Base-by-base conservation (phyloP, 2,113 vertebrate species). In the Nothoprocta pentlandii region DNA sequence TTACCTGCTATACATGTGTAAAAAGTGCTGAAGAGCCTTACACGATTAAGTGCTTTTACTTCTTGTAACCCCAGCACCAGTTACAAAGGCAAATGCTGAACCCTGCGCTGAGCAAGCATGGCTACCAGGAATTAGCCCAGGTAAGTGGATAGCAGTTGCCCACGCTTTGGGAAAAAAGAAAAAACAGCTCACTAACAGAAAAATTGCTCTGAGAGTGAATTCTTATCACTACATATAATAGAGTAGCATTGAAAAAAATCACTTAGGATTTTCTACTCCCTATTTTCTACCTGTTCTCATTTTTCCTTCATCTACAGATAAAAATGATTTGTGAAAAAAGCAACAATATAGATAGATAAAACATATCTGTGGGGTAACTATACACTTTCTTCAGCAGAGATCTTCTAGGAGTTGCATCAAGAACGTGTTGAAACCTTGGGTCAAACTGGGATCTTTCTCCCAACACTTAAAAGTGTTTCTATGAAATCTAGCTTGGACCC, bases 41-140 rank as follows among this genome's bases (percentile, higher is more conserved):
- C 0, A 32, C 3, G 7, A 4, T 28, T 3, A 1, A 6, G 42
- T 8, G n/a, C 42, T 7, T 49, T 42, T 68, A 59, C 14, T 34
- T 36, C 58, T 64, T 39, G 14, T 14, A 53, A 6, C 10, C 21
- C 0, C 0, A 7, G 44, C 6, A 16, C 4, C 12, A 46, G 30
- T 58, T 58, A 58, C 28, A 30, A 17, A 17, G 28, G 28, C 30
- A 79, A 86, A 63, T 30, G n/a, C 58, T 85, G 59, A 75, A 34
- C 41, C 28, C 10, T 58, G 39, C n/a, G 53, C n/a, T 70, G 20
- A 21, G 9, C 16, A 54, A 41, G 56, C 56, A 63, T 30, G 67
- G 20, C 46, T 63, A 56, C 54, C 5, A 30, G 54, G 54, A 30
- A 16, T 32, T 30, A 79, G 42, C 26, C 21, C 56, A 74, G 16